These are phyloP conservation scores for Danio tinwini DNA, from an alignment of 2,797 vertebrate species.

Conservation along the genomic window DNA sequence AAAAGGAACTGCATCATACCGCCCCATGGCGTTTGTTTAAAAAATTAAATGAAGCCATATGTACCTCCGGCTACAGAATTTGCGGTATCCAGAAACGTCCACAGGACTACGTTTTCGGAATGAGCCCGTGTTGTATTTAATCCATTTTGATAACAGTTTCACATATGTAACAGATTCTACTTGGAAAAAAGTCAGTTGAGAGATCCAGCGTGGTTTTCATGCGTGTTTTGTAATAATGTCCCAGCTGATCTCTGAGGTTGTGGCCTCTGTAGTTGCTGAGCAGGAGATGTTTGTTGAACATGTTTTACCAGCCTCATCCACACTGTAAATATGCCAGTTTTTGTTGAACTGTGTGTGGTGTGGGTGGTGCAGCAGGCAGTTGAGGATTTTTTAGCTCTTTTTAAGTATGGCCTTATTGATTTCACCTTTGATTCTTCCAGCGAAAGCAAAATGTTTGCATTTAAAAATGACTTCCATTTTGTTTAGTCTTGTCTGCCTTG, in stretches of 20 bases:
- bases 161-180: not conserved
- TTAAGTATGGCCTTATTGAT: constrained; percentile 4
- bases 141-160: not conserved
- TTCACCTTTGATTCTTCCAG: not conserved
- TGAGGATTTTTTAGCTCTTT: not conserved
- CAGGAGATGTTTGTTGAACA: not conserved
- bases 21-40: no score
- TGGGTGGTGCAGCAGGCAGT: constrained; percentile 5
- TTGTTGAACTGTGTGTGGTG: not conserved
- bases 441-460: not conserved
- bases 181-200: not conserved
- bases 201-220: not conserved
- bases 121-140: no score
- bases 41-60: no score
- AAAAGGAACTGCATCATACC: no score
- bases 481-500: not conserved
- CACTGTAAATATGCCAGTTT: not conserved
- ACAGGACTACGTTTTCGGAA: no score
- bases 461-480: not conserved
- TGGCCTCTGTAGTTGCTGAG: not conserved
- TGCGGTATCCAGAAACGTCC: no score
- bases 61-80: no score
- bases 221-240: not conserved
- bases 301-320: constrained; percentile 1
- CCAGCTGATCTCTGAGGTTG: constrained; percentile 1